These are phyloP conservation scores for Typhlichthys subterraneus DNA, from an alignment of 2,797 vertebrate species.

Conservation along the genomic window DNA sequence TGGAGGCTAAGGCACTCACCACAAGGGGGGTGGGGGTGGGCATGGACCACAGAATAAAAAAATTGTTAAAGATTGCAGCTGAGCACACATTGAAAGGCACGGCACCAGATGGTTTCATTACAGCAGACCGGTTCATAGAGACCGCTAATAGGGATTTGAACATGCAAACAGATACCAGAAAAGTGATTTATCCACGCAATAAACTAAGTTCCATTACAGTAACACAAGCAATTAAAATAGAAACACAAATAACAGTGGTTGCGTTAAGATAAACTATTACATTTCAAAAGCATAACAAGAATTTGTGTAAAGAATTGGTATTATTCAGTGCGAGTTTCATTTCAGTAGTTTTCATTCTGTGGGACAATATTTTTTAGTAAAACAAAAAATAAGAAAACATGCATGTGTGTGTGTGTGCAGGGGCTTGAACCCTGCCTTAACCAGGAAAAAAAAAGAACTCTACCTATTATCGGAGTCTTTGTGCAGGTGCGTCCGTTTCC, in stretches of 20 bases:
- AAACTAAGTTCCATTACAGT: conserved; percentile 22
- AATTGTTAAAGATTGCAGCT: conserved; percentile 5
- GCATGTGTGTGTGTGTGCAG: too few species aligned
- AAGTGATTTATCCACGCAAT: conserved; percentile 20
- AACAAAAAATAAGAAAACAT: too few species aligned
- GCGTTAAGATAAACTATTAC: conserved; percentile 2
- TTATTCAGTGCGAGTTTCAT: neutral
- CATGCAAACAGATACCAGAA: neutral
- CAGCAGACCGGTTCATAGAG: conserved; percentile 1
- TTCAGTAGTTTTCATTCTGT: too few species aligned
- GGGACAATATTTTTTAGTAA: too few species aligned
- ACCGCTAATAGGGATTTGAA: neutral
- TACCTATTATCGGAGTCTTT: conserved; percentile 66
- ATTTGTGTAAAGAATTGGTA: neutral
- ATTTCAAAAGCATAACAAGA: conserved; percentile 12
- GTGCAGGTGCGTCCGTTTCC: conserved; percentile 77
- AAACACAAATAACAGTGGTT: conserved; percentile 13
- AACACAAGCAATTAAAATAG: conserved; percentile 21
- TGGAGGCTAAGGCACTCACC: too few species aligned
- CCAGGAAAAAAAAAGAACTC: neutral
- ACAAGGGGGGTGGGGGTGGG: too few species aligned
- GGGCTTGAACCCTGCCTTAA: too few species aligned
- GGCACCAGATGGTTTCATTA: conserved; percentile 14
- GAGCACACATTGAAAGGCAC: neutral
- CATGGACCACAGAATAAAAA: too few species aligned